A percentile compares a stretch with the other conserved stretches of the same genome.
These are phyloP conservation scores for Ophion slaviceki DNA, from an alignment of 2,888 invertebrate species.

Conservation along the genomic window DNA sequence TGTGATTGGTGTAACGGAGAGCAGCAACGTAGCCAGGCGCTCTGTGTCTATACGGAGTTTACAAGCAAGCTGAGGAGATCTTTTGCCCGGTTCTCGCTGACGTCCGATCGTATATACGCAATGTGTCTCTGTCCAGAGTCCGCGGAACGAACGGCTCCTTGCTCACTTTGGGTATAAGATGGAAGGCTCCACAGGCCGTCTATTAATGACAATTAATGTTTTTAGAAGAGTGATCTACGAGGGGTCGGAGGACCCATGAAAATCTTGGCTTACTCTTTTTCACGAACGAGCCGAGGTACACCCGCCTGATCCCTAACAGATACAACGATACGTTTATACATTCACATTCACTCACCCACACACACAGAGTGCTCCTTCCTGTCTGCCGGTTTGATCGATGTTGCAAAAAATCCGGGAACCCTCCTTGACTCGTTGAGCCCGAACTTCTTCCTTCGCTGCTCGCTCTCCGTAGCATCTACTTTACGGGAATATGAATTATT, in stretches of 20 bases:
- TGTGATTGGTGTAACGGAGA: constrained; percentile 77
- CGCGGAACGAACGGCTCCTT: constrained; percentile 41
- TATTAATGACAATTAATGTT: constrained; percentile 73
- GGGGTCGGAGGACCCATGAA: constrained; percentile 64
- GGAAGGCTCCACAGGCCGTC: constrained; percentile 63
- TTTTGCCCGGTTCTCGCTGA: constrained; percentile 55
- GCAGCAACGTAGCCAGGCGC: constrained; percentile 61
- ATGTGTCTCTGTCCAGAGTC: constrained; percentile 56
- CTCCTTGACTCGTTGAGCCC: constrained; percentile 56
- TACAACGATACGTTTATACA: not conserved
- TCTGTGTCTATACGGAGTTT: constrained; percentile 26
- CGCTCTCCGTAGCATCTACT: constrained; percentile 20
- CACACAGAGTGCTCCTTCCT: constrained; percentile 41
- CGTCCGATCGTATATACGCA: constrained; percentile 52
- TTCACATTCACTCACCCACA: not conserved
- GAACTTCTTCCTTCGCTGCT: constrained; percentile 46
- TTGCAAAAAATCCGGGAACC: constrained; percentile 61
- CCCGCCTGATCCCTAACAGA: constrained; percentile 5
- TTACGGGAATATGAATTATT: constrained; percentile 56
- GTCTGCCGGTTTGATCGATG: constrained; percentile 64
- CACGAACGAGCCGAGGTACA: constrained; percentile 29
- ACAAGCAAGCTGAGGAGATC: constrained; percentile 44
- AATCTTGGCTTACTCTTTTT: constrained; percentile 54
- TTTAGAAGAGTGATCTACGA: constrained; percentile 69
- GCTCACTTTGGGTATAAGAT: constrained; percentile 57